These are phyloP conservation scores for Lycocerus yunnanus DNA, from an alignment of 2,888 invertebrate species.

Conservation along the genomic window DNA sequence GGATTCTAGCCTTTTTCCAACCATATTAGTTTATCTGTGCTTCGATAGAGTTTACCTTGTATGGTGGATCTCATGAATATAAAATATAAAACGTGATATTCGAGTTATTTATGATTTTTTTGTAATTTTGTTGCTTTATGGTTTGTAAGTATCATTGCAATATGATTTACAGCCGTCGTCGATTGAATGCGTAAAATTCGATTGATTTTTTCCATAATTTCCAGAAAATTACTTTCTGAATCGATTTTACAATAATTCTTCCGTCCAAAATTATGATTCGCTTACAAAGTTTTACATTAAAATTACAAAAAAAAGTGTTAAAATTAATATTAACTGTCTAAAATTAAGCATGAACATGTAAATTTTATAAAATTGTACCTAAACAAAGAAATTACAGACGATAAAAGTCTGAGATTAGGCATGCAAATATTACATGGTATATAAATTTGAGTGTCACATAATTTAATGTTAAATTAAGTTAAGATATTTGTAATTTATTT, in stretches of 20 bases:
- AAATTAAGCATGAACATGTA: background rate
- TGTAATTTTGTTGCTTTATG: background rate
- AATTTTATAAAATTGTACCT: background rate
- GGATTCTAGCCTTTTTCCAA: constrained; percentile 11
- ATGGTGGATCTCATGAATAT: constrained; percentile 10
- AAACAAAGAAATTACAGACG: constrained; percentile 4
- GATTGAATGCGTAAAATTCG: background rate
- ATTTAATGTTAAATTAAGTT: background rate
- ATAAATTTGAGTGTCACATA: constrained; percentile 2
- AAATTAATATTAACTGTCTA: background rate
- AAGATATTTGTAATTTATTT: background rate
- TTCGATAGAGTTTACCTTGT: constrained; percentile 11
- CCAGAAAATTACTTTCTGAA: background rate
- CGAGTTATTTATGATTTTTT: constrained; percentile 4
- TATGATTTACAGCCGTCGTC: background rate
- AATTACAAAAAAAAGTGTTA: background rate
- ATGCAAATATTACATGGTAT: background rate
- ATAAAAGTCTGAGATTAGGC: background rate
- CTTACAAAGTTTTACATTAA: background rate
- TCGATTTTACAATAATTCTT: background rate
- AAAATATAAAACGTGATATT: constrained; percentile 10
- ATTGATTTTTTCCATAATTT: background rate
- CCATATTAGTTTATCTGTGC: constrained; percentile 21
- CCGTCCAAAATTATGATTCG: background rate
- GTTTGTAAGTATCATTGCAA: background rate